Evolutionary conservation across 2,113 vertebrate species (phyloP), one percentile per base, ranked within the genome.

Genomic region (Pollimyrus isidori): DNA sequence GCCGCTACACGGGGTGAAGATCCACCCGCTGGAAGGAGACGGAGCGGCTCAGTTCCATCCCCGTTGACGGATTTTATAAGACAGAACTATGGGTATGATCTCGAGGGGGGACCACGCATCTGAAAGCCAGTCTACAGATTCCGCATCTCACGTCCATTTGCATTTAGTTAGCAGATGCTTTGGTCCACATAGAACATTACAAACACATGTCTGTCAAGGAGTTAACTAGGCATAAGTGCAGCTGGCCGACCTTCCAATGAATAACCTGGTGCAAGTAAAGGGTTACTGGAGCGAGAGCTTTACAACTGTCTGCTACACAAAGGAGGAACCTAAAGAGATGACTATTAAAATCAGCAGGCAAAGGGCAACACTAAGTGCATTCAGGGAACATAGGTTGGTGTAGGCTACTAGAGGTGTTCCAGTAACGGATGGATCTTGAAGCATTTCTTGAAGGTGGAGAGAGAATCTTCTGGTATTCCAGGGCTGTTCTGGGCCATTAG

Each of bases 11-110:
- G 91, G 65, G 89, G 89, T 89, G 76, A 13, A 83, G 90, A 35
- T 88, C 50, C 89, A 88, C 85, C 82, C 87, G 90, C 88, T 87
- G 89, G 73, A 69, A 82, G 53, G 90, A 88, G 92, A 76, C 86
- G 13, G 84, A 35, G 90, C 10, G 87, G 45, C 88, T 45, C 92
- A 53, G 65, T 87, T 82, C 89, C 30, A 92, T 69, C 73, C 73
- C 23, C 45, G 52, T 26, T 35, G 5, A 84, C 35, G 53, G 69
- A 82, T 11, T 45, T 62, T 35, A 86, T n/a, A 30, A 49, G 30
- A 87, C 21, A 21, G n/a, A 53, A 50, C 46, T 48, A 56, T 35
- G 42, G 35, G 17, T 42, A 19, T 5, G 73, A 42, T 35, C 35
- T 80, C 73, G 11, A 42, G 73, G 30, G 13, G 73, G 19, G 35